Conservation (phyloP, 2,888 invertebrate species). For the Euplagia quadripunctaria region DNA sequence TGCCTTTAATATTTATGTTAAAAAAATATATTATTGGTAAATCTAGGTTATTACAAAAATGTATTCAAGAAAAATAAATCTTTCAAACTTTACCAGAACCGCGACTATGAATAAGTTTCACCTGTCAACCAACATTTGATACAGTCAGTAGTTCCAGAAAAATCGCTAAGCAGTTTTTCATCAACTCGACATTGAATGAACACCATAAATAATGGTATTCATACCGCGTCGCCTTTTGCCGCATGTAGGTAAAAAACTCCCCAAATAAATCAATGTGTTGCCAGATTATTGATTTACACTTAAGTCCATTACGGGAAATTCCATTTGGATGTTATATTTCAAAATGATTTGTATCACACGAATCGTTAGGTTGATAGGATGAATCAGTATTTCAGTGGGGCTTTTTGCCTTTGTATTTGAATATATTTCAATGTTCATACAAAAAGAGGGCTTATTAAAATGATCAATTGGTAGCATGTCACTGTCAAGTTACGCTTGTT, state of each 20-base stretch:
- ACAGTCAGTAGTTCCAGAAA: slow-evolving; percentile 31
- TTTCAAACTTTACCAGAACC: slow-evolving; percentile 17
- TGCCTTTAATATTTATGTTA: not conserved
- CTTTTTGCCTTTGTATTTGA: slow-evolving; percentile 6
- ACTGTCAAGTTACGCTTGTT: slow-evolving; percentile 8
- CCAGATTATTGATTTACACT: slow-evolving; percentile 54
- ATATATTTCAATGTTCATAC: not conserved
- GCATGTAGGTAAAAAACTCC: slow-evolving; percentile 58
- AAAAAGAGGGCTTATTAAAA: slow-evolving; percentile 4
- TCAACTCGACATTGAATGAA: slow-evolving; percentile 46
- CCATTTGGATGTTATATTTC: slow-evolving; percentile 48
- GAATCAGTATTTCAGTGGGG: slow-evolving; percentile 25
- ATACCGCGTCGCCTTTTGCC: slow-evolving; percentile 61
- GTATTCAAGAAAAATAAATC: not conserved
- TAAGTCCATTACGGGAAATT: slow-evolving; percentile 50
- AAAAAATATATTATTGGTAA: not conserved
- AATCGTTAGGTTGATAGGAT: slow-evolving; percentile 42
- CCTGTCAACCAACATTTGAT: slow-evolving; percentile 37
- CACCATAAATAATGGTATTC: slow-evolving; percentile 68
- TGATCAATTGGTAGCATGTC: slow-evolving; percentile 5
- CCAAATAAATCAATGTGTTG: slow-evolving; percentile 65
- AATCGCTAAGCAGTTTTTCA: slow-evolving; percentile 49
- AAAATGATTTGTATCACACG: slow-evolving; percentile 47
- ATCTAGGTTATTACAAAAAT: not conserved
- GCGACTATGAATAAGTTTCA: slow-evolving; percentile 38